Evolutionary conservation across 1,140 invertebrate species (phyloP), one percentile per base, ranked within the genome.

Genomic region (Cydia strobilella): DNA sequence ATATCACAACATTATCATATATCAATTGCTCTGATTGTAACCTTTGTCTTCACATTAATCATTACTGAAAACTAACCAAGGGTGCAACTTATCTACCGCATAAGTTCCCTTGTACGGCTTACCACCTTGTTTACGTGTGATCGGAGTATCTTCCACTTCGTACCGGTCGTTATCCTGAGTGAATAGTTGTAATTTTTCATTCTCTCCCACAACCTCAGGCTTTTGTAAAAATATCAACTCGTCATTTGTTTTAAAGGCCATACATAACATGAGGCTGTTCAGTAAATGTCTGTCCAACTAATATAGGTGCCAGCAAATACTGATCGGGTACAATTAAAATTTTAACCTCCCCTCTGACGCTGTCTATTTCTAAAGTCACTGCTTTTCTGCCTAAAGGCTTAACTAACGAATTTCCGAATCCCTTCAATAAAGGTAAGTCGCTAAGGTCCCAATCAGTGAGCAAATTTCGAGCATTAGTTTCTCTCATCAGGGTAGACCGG

Each of bases 351-450:
- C 27, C 59, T 4, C 23, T 13, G 3, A 74, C 31, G 39, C 13
- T n/a, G 20, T 65, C 62, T 45, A 74, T 12, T 31, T 74, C 27
- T 35, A 74, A 9, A 23, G 2, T 23, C 12, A 25, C 51, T 23
- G 5, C 12, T 18, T n/a, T 15, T n/a, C 3, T 63, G 31, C 51
- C 73, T 18, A 74, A 63, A n/a, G 73, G 27, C n/a, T 45, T 59
- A 20, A 74, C 73, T 7, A 7, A 35, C 15, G 51, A 59, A 59
- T 74, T 74, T 0, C 73, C 73, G 18, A 74, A 74, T 35, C 73
- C 73, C 3, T 13, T 3, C 15, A 63, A 18, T 23, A 23, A 18
- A 5, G 59, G 59, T 35, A 65, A 45, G 15, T 51, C 48, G 42
- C 7, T 15, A 7, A 18, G 3, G 9, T 20, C 18, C 73, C 35